Base-by-base conservation (phyloP, 2,797 vertebrate genomes). In the Linurgus olivaceus region DNA sequence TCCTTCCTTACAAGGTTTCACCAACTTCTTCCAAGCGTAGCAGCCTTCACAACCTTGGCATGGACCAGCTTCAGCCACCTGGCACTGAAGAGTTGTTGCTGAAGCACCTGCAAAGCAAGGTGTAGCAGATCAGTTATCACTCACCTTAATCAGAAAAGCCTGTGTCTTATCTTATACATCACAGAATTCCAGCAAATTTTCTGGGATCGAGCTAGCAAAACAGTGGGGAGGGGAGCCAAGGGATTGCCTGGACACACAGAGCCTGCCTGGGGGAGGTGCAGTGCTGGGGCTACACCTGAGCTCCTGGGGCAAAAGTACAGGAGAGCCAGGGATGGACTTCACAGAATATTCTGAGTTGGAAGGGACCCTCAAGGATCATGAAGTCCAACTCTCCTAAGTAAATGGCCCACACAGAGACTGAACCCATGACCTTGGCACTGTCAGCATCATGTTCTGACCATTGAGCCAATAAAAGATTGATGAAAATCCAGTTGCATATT, bases 1-100 rank as follows among this genome's bases (percentile, higher is more conserved):
- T 1, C 10, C 5, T 29, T 67, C 50, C 37, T 75, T 54, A 50
- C 58, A 8, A 6, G 0, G 2, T 13, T 68, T 26, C 9, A 51
- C 2, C 20, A n/a, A 3, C 8, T 7, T 40, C 18, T n/a, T 74
- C 37, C 12, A 54, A 29, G 2, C 0, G 0, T 17, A 74, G n/a
- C 37, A 88, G 8, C 45, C 38, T 31, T 14, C 0, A 1, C 0
- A 0, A 3, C 37, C 9, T 57, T 63, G 28, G 13, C 10, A n/a
- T 4, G 6, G 29, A 20, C 13, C 25, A 57, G 2, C 19, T 73
- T 40, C 45, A 74, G 24, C 24, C 19, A n/a, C 8, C 10, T 2
- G 1, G 19, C 16, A 25, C 15, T 15, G 24, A 51, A 67, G 10
- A 38, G 47, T 18, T 51, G 25, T 16, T 26, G 23, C 29, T 45